Evolutionary conservation across 2,888 invertebrate species (phyloP).

Genomic region (Erebia aethiops): DNA sequence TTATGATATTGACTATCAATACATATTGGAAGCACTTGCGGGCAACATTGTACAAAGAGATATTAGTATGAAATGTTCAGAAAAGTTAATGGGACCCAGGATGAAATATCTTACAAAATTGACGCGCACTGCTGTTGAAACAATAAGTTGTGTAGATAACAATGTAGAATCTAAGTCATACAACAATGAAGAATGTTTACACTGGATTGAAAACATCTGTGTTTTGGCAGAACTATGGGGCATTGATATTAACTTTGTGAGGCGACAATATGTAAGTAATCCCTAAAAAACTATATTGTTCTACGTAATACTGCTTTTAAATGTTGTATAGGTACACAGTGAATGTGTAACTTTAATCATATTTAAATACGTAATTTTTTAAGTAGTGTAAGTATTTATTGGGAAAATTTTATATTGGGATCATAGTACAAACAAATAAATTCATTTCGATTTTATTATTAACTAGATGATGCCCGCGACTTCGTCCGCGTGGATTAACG

Average conservation of each 20-base stretch:
- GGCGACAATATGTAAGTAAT: slow-evolving; percentile 88
- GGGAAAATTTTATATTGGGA: too few species aligned
- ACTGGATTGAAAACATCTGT: slow-evolving; percentile 89
- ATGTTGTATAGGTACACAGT: too few species aligned
- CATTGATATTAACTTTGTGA: slow-evolving; percentile 87
- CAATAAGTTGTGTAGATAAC: slow-evolving; percentile 84
- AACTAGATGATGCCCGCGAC: too few species aligned
- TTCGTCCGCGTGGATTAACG: too few species aligned
- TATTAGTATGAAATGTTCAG: slow-evolving; percentile 85
- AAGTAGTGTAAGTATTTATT: too few species aligned
- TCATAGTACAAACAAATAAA: too few species aligned
- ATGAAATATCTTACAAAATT: slow-evolving; percentile 89
- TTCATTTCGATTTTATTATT: too few species aligned
- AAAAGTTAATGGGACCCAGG: slow-evolving; percentile 87
- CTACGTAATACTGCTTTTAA: not conserved
- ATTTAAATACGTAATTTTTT: too few species aligned
- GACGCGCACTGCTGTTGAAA: slow-evolving; percentile 88
- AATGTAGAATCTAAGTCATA: slow-evolving; percentile 74
- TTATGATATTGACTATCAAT: slow-evolving; percentile 88
- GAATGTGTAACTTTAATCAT: too few species aligned
- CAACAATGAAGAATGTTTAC: slow-evolving; percentile 64
- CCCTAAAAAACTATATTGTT: not conserved
- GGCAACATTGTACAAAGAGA: slow-evolving; percentile 74
- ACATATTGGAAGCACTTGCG: slow-evolving; percentile 78
- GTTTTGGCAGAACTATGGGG: slow-evolving; percentile 90